Evolutionary conservation across 2,888 invertebrate species (phyloP).

Genomic region (Anarsia innoxiella): DNA sequence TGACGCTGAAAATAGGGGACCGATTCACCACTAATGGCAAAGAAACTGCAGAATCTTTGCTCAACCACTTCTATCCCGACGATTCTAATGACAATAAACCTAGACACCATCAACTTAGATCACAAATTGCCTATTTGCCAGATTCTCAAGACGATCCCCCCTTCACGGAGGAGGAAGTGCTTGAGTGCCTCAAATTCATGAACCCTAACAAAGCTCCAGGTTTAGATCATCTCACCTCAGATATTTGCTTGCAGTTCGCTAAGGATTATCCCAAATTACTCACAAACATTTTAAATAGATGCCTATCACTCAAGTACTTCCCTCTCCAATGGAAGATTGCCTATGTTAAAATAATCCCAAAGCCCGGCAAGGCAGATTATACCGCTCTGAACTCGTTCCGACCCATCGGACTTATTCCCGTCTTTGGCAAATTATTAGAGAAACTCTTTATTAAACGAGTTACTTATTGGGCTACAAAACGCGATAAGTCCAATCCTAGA

Average conservation of each 20-base stretch:
- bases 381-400: constrained; percentile 12
- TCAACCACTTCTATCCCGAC: constrained; percentile 18
- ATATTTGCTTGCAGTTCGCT: neutral
- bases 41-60: constrained; percentile 13
- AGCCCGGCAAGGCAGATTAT: constrained; percentile 16
- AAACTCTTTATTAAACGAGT: constrained; percentile 2
- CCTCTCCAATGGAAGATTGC: constrained; percentile 17
- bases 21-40: constrained; percentile 4
- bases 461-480: neutral
- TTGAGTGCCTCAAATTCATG: neutral
- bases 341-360: constrained; percentile 18
- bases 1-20: constrained; percentile 7
- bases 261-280: neutral
- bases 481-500: neutral
- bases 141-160: neutral
- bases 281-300: neutral
- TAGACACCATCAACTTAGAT: neutral
- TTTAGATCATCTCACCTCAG: neutral
- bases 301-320: constrained; percentile 8
- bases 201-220: constrained; percentile 2
- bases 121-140: neutral
- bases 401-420: constrained; percentile 15
- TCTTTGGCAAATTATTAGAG: constrained; percentile 17
- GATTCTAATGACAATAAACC: constrained; percentile 9
- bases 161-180: constrained; percentile 2